These are phyloP conservation scores for Ochropacha duplaris DNA, from an alignment of 2,888 invertebrate species.

Conservation along the genomic window DNA sequence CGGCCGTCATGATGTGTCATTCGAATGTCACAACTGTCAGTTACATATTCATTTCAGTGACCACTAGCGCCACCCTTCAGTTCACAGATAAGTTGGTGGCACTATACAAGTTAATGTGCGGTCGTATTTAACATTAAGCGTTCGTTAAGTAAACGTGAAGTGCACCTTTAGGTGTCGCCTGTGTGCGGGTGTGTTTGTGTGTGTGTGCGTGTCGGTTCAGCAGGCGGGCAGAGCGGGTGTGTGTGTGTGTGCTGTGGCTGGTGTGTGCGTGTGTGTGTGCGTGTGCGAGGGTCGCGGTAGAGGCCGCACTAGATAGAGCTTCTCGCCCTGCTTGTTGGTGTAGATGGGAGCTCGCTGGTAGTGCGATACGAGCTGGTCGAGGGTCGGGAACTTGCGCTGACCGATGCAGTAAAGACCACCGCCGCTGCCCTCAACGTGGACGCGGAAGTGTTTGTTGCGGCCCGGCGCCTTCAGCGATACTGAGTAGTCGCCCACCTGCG, in stretches of 20 bases:
- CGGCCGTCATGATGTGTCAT: too few species aligned
- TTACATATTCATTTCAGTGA: too few species aligned
- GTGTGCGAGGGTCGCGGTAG: constrained; percentile 81
- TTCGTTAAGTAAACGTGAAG: neutral
- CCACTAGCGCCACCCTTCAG: too few species aligned
- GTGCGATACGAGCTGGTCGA: constrained; percentile 98
- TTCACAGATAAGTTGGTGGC: too few species aligned
- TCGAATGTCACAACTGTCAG: too few species aligned
- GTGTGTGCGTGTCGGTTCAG: neutral
- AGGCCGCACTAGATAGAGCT: constrained; percentile 97
- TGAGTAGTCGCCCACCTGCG: constrained; percentile 98
- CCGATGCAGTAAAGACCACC: constrained; percentile 97
- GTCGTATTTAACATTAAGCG: neutral
- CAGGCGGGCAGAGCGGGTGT: constrained; percentile 3
- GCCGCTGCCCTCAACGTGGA: constrained; percentile 97
- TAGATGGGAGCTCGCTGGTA: constrained; percentile 99
- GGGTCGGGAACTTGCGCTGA: constrained; percentile 96
- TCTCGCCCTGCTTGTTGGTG: constrained; percentile 98
- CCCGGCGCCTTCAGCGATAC: constrained; percentile 98
- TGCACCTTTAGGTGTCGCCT: neutral
- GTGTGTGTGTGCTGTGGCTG: too few species aligned
- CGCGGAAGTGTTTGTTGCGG: constrained; percentile 99
- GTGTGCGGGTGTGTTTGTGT: constrained; percentile 1
- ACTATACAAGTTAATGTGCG: too few species aligned
- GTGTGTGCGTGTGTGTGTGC: constrained; percentile 7